phyloP scores from a whole-genome alignment of 2,888 invertebrate genomes.

The Himalopsyche japonica region DNA sequence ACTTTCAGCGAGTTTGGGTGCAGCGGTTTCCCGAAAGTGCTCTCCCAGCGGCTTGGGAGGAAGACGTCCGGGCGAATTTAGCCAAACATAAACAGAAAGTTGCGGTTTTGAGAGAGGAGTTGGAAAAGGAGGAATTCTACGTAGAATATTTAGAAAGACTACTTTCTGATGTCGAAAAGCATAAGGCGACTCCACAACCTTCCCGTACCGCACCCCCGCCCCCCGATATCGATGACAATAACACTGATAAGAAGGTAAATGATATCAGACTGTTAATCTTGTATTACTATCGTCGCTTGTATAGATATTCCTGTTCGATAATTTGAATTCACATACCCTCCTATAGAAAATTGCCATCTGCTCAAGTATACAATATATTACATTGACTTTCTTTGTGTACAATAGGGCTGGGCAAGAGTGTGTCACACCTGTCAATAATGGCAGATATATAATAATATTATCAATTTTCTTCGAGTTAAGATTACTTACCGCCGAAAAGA shows the following conservation, averaged over 20 bases:
- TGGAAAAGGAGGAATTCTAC: constrained; percentile 89
- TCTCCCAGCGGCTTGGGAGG: constrained; percentile 90
- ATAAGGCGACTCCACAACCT: constrained; percentile 64
- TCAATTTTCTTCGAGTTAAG: neutral
- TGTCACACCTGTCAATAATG: constrained; percentile 24
- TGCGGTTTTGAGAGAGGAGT: constrained; percentile 76
- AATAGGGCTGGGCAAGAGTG: constrained; percentile 22
- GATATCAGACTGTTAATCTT: constrained; percentile 56
- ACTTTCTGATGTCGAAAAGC: constrained; percentile 82
- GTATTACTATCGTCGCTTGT: neutral
- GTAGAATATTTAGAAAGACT: constrained; percentile 86
- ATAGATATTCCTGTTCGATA: neutral
- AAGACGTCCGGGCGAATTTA: constrained; percentile 88
- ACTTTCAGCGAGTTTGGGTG: constrained; percentile 90
- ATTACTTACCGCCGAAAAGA: neutral
- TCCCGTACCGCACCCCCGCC: constrained; percentile 54
- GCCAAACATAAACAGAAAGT: constrained; percentile 89
- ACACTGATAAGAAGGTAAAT: constrained; percentile 51
- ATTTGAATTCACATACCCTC: neutral
- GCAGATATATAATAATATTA: neutral
- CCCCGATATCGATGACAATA: constrained; percentile 44
- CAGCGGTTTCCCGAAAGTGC: constrained; percentile 89
- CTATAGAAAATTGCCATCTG: neutral
- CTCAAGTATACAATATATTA: neutral
- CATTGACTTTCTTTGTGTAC: neutral